A percentile compares a stretch with the other conserved stretches of the same genome.
Conservation (phyloP, 1,140 invertebrate genomes). For the Drosophila ananassae region DNA sequence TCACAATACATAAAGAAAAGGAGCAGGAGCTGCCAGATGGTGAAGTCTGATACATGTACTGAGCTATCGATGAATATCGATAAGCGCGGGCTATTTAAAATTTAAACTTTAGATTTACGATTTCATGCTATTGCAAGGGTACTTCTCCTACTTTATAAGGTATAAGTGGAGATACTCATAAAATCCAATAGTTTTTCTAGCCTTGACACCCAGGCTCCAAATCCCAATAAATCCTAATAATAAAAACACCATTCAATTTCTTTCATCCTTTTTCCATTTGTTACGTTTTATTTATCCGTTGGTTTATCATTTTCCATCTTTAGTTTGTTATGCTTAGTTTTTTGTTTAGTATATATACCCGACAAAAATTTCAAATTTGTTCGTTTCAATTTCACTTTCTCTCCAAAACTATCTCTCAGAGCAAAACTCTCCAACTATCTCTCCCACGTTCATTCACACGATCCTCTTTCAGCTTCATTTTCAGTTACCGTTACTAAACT, state of each 20-base stretch:
- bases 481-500: slow-evolving; percentile 67
- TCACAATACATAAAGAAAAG: too few species aligned
- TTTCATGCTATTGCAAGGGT: too few species aligned
- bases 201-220: too few species aligned
- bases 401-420: slow-evolving; percentile 25
- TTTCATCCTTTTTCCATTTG: slow-evolving; percentile 66
- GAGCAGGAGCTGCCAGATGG: too few species aligned
- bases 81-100: not conserved
- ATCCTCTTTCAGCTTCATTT: slow-evolving; percentile 42
- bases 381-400: slow-evolving; percentile 36
- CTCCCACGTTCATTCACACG: slow-evolving; percentile 34
- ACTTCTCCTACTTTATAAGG: too few species aligned
- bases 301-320: slow-evolving; percentile 56
- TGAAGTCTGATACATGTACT: too few species aligned
- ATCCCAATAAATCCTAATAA: not conserved
- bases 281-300: slow-evolving; percentile 78
- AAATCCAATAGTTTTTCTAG: too few species aligned
- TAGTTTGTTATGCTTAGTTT: slow-evolving; percentile 37
- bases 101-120: too few species aligned
- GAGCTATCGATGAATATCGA: not conserved
- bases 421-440: slow-evolving; percentile 3
- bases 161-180: too few species aligned
- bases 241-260: slow-evolving; percentile 19
- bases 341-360: slow-evolving; percentile 41
- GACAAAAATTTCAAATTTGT: slow-evolving; percentile 59